Evolutionary conservation across 2,888 invertebrate genomes (phyloP).

Genomic region (Alentia gelatinosa): DNA sequence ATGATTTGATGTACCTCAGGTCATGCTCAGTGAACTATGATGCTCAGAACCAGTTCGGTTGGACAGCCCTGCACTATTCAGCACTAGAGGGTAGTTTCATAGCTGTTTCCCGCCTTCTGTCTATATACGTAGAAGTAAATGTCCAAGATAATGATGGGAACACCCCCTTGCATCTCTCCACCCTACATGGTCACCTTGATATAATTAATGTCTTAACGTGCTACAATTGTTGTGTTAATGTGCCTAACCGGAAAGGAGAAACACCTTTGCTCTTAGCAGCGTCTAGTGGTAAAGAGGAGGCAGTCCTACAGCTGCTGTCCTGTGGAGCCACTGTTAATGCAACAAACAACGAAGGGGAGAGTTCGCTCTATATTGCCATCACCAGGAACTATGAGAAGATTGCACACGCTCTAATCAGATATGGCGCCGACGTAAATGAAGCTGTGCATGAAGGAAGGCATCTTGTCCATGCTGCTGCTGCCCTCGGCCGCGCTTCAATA

Average conservation of each 20-base stretch:
- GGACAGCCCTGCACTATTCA: conserved; percentile 52
- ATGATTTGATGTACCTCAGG: conserved; percentile 50
- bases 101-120: conserved; percentile 37
- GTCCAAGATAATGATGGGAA: conserved; percentile 54
- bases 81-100: conserved; percentile 30
- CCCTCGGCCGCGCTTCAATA: conserved; percentile 7
- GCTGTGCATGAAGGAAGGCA: not conserved
- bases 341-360: conserved; percentile 48
- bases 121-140: conserved; percentile 30
- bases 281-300: not conserved
- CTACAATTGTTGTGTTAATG: conserved; percentile 35
- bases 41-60: conserved; percentile 47
- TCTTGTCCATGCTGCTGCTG: conserved; percentile 30
- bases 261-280: conserved; percentile 55
- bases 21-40: conserved; percentile 42
- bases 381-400: conserved; percentile 29
- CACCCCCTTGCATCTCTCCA: conserved; percentile 49
- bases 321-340: conserved; percentile 42
- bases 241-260: conserved; percentile 48
- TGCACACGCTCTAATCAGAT: conserved; percentile 42
- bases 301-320: conserved; percentile 29
- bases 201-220: conserved; percentile 37
- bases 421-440: conserved; percentile 53
- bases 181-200: conserved; percentile 40
- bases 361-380: conserved; percentile 29